Base-by-base conservation (phyloP, 2,888 invertebrate genomes). In the Doris montereyensis region DNA sequence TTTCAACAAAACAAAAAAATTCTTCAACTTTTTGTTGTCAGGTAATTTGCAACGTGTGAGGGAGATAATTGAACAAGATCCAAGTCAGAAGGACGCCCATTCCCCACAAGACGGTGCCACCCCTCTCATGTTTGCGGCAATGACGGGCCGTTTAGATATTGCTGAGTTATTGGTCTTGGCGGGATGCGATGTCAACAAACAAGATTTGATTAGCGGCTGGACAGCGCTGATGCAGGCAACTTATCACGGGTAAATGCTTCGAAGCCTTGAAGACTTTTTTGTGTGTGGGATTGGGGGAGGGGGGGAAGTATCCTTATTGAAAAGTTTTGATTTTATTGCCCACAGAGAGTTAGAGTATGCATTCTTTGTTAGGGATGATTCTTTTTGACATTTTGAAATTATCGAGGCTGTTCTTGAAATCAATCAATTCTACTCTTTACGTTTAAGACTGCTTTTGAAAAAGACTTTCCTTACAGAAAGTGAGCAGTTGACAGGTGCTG, bases 221-320 rank as follows among this genome's bases (percentile, higher is more conserved):
- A 92, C 92, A 28, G 90, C 92, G 2, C 88, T 92, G 24, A 92
- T 92, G 92, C 92, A 92, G 84, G 91, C 92, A 21, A 91, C 91
- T 0, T 91, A 90, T 81, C 91, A 92, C 85, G 91, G 91, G 91
- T 92, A 84, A 75, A 81, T 71, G 28, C 3, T 28, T n/a, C 76
- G 17, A n/a, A 72, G 1, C 17, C 3, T 75, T 60, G 76, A 13
- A 21, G 26, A 10, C 34, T 0, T 2, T 8, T 35, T 4, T 70
- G 10, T 4, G 24, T 70, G 17, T 41, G 24, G 32, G n/a, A n/a
- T 76, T 10, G n/a, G n/a, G 21, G n/a, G 24, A 17, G 21, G 21
- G 60, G n/a, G 17, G 67, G 8, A n/a, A 21, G 52, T n/a, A 28
- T 34, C 28, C 26, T 17, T 41, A 1, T 10, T 32, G 1, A 28